Conservation (phyloP, 2,888 invertebrate species). For the Tipula unca region DNA sequence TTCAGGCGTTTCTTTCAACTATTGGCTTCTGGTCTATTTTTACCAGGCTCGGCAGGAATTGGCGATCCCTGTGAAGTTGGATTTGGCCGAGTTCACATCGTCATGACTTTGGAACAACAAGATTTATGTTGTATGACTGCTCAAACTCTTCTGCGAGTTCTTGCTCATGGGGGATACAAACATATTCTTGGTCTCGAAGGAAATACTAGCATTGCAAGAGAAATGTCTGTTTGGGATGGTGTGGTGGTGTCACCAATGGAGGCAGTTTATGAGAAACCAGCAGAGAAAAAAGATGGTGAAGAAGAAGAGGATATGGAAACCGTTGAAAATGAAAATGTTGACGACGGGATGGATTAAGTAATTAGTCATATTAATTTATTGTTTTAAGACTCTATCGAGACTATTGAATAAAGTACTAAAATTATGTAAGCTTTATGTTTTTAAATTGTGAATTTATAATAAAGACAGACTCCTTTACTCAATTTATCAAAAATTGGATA, state of each 20-base stretch:
- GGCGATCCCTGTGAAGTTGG: slow-evolving; percentile 92
- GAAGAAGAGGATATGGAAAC: slow-evolving; percentile 59
- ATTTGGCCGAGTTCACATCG: slow-evolving; percentile 80
- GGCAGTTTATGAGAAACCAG: slow-evolving; percentile 77
- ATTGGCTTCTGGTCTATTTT: slow-evolving; percentile 85
- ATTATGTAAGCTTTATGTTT: background rate
- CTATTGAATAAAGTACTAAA: background rate
- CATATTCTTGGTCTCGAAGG: slow-evolving; percentile 67
- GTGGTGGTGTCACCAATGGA: slow-evolving; percentile 94
- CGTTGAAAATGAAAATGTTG: slow-evolving; percentile 43
- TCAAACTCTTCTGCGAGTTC: slow-evolving; percentile 74
- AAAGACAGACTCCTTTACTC: no score
- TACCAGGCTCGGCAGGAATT: slow-evolving; percentile 88
- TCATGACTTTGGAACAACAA: slow-evolving; percentile 83
- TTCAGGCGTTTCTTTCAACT: slow-evolving; percentile 84
- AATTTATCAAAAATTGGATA: no score
- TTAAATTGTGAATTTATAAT: no score
- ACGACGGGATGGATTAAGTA: slow-evolving; percentile 30
- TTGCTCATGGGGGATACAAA: slow-evolving; percentile 89
- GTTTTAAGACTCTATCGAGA: background rate
- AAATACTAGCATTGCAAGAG: slow-evolving; percentile 50
- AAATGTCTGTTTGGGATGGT: slow-evolving; percentile 95
- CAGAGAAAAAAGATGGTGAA: slow-evolving; percentile 65
- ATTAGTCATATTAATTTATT: background rate
- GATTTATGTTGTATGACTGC: slow-evolving; percentile 90